Evolutionary conservation across 2,113 vertebrate species (phyloP), one percentile per base, ranked within the genome.

Genomic region (Apus apus): DNA sequence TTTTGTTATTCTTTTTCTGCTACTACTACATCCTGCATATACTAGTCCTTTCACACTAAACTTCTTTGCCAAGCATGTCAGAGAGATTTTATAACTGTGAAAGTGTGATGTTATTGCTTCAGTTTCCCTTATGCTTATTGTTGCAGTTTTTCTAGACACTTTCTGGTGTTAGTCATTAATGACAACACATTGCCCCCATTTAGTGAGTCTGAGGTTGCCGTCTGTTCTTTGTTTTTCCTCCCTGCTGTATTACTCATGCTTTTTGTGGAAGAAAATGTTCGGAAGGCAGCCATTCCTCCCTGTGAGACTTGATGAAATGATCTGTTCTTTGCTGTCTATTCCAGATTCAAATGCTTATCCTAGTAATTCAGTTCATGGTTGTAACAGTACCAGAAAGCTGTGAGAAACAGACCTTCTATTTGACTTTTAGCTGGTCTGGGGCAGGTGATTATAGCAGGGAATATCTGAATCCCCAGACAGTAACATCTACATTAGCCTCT

Each of bases 61-160:
- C 48, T 75, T 70, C 85, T 54, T 94, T 94, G 95, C 88, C 94
- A 96, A 83, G 90, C 89, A 84, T 91, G 91, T 92, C 91, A 94
- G 84, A 90, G 90, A 88, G 91, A 95, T 92, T 96, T 97, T 94
- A 21, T 73, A 96, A 78, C 95, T 96, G 93, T 93, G 92, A 94
- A 87, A 72, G 75, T 77, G 51, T 76, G 85, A 64, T 76, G 23
- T 73, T 91, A 66, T 36, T 95, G 68, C 82, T 92, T 95, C 61
- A 51, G 46, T 43, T 84, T 87, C 78, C 77, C 57, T 89, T 86
- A 85, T 92, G 91, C 91, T 94, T 96, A 97, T 90, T 92, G 67
- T 88, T 93, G 85, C 89, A 87, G 79, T 40, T 96, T 97, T 95
- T 95, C 70, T 54, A 87, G 79, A 90, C 96, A 66, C 34, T 85